Base-by-base conservation (phyloP, 1,140 invertebrate genomes). In the Drosophila athabasca region DNA sequence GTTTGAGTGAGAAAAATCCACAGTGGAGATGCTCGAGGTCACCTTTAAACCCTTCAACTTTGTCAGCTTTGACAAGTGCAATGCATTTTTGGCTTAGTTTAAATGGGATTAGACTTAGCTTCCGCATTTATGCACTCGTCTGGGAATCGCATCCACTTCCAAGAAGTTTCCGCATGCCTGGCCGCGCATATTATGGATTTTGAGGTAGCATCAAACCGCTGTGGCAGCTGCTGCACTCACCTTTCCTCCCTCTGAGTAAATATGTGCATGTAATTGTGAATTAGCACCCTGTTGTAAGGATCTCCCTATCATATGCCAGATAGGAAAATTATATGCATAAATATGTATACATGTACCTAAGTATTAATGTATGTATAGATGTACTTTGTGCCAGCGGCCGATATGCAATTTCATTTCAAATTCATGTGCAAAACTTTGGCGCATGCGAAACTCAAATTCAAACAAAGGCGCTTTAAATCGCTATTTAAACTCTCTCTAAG, bases 401-500 rank as follows among this genome's bases (percentile, higher is more conserved):
- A 59, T 59, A 44, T 78, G 77, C 69, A 78, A 60, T 87, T 87
- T 85, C 77, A 78, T 73, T 84, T 66, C 50, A 53, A 69, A 79
- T 84, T 83, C 76, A 84, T 76, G 67, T 62, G 66, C 57, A 35
- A 46, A 84, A 84, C 59, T 79, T 81, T 84, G 65, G 71, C 59
- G 50, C 45, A 57, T 59, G 71, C 80, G 79, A 64, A 79, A 52
- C 80, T 79, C 53, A 67, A 76, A 69, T 65, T 79, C 72, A 65
- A 78, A 87, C 52, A 57, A 80, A 73, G 76, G 51, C 76, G 81
- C 41, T 85, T 84, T 80, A 80, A 83, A 85, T 70, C 80, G 81
- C 68, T 66, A 76, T 85, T 83, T 73, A 85, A 85, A 85, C 62
- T 70, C 81, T 41, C 81, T 62, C 71, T 64, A 31, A 58, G 61